Evolutionary conservation across 2,797 vertebrate genomes (phyloP), one percentile per base, ranked within the genome.

Genomic region (Acipenser oxyrinchus): DNA sequence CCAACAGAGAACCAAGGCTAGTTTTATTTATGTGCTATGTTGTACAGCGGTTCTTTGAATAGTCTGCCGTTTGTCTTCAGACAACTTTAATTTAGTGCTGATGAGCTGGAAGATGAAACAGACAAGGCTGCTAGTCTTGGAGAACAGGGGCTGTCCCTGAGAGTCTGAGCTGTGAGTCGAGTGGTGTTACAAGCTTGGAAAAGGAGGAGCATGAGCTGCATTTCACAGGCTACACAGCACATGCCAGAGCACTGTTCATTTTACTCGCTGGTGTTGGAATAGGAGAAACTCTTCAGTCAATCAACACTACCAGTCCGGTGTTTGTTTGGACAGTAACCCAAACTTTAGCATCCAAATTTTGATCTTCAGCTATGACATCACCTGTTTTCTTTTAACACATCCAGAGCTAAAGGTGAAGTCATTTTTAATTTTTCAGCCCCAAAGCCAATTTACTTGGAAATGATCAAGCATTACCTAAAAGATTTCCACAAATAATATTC

Each of bases 221-320:
- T 82, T 81, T 86, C 73, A 70, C 77, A 55, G n/a, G 18, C 52
- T 57, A 73, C 75, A 71, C 68, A 74, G 72, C 55, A 64, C 69
- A 70, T 9, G 59, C 49, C 62, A 59, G 51, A 62, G 50, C 48
- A 71, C 69, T 71, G 8, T 62, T 69, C 70, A 37, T 37, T 73
- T 9, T 23, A 7, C 51, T 60, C 69, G 65, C 63, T 63, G 52
- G 9, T 75, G 61, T 79, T 77, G 77, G 68, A 72, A 73, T 51
- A 69, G 75, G 68, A 80, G 9, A 15, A 51, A 74, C 76, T 63
- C 66, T 51, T 62, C 67, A 2, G 11, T 37, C n/a, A 10, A 66
- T 58, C 55, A 58, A 58, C 55, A n/a, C 10, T 13, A 37, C 37
- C 5, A 37, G 37, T 37, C 37, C 37, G 5, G 5, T 37, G 37